phyloP scores from a whole-genome alignment of 2,113 vertebrate genomes.

The Fregata magnificens region DNA sequence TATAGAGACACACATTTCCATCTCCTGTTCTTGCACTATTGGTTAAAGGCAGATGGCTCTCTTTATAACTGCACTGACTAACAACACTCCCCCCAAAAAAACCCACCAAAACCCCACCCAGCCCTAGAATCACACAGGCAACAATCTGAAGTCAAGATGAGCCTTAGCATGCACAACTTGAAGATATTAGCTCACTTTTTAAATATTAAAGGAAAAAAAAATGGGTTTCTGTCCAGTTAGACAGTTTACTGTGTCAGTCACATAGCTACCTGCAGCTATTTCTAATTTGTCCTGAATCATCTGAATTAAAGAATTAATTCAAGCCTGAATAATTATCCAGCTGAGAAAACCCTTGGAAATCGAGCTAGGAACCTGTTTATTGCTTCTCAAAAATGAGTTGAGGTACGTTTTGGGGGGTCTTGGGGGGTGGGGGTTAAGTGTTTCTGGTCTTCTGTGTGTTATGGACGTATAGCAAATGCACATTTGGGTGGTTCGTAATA shows the following conservation, averaged over 20 bases:
- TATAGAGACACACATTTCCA: background rate
- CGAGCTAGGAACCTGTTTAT: background rate
- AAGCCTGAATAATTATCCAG: background rate
- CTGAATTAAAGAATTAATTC: background rate
- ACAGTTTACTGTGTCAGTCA: too few relatives aligned
- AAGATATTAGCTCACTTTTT: background rate
- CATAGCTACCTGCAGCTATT: background rate
- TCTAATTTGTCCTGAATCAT: background rate
- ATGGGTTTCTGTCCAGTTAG: background rate
- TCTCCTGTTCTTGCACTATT: background rate
- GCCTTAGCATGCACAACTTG: background rate
- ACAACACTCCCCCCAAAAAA: background rate
- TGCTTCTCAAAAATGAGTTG: background rate
- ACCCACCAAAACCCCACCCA: background rate
- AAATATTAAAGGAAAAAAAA: background rate
- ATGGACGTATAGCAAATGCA: background rate
- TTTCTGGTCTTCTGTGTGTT: background rate
- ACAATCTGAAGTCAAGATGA: background rate
- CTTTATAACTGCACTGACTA: background rate
- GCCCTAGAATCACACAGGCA: background rate
- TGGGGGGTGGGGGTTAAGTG: background rate
- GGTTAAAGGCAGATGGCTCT: background rate
- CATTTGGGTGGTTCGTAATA: background rate
- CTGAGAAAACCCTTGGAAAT: background rate
- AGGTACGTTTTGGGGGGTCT: background rate